Percentiles rank a stretch among this genome's conserved stretches.
Conservation (phyloP, 2,113 vertebrate genomes). For the Mystacornis crossleyi region DNA sequence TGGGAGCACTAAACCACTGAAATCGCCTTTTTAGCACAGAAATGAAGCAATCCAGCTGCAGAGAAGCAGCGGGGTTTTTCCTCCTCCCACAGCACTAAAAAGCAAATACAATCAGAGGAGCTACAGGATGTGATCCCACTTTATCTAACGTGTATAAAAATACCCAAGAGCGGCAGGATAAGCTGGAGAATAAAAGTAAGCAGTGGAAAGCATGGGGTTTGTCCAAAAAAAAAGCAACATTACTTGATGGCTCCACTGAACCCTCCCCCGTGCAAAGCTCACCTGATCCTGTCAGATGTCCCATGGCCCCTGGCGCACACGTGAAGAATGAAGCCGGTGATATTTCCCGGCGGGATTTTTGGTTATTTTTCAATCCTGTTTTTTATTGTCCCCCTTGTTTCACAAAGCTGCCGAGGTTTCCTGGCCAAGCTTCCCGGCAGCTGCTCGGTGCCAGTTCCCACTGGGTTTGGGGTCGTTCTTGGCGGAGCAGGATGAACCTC, state of each 20-base stretch:
- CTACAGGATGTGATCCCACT: background rate
- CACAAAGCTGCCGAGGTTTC: background rate
- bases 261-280: conserved; percentile 44
- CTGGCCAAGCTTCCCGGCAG: background rate
- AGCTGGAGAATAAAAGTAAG: background rate
- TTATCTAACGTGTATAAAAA: background rate
- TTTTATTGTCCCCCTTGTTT: background rate
- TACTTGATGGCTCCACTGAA: background rate
- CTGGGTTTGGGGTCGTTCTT: background rate
- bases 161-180: background rate
- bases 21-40: background rate
- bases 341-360: background rate
- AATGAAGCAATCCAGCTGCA: background rate
- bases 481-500: background rate
- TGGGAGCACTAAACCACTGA: background rate
- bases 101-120: background rate
- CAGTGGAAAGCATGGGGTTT: background rate
- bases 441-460: background rate
- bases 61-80: background rate
- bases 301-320: conserved; percentile 19
- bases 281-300: conserved; percentile 75
- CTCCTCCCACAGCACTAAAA: background rate
- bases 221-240: background rate
- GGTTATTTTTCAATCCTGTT: conserved; percentile 35
- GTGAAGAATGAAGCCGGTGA: conserved; percentile 23